Conservation (phyloP, 2,113 vertebrate genomes). For the Takifugu bimaculatus region DNA sequence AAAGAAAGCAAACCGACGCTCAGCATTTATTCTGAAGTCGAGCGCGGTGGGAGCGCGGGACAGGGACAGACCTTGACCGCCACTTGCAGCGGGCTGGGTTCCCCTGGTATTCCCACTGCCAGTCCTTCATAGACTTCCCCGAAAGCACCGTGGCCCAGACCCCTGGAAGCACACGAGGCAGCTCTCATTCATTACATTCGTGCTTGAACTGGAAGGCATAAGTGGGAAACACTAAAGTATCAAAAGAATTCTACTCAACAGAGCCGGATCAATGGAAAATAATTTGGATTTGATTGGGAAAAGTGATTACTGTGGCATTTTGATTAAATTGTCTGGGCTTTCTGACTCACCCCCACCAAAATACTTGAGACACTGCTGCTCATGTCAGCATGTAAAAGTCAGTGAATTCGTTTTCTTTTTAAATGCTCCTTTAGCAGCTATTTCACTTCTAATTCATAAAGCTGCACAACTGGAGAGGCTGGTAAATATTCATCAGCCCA, state of each 20-base stretch:
- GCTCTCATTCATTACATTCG: conserved; percentile 13
- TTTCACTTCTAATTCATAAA: conserved; percentile 16
- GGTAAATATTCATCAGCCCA: conserved; percentile 24
- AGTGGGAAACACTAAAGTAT: background rate
- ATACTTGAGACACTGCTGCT: background rate
- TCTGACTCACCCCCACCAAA: background rate
- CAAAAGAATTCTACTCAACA: too few species aligned
- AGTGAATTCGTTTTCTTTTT: conserved; percentile 3
- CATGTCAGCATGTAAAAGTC: background rate
- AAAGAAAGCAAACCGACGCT: background rate
- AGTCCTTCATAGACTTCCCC: conserved; percentile 98
- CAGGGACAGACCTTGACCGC: conserved; percentile 88
- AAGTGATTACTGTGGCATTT: too few species aligned
- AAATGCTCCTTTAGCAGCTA: background rate
- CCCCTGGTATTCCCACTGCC: conserved; percentile 86
- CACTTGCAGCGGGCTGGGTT: conserved; percentile 92
- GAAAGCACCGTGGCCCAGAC: conserved; percentile 95
- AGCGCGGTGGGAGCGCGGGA: background rate
- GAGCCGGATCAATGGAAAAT: too few species aligned
- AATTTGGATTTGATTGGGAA: too few species aligned
- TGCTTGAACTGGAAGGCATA: background rate
- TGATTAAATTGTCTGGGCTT: too few species aligned
- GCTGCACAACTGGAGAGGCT: background rate
- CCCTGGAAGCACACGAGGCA: conserved; percentile 73
- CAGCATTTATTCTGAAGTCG: background rate